Percentiles rank a stretch among this genome's conserved stretches.
Conservation (phyloP, 2,888 invertebrate genomes). For the Tortrix viridana region DNA sequence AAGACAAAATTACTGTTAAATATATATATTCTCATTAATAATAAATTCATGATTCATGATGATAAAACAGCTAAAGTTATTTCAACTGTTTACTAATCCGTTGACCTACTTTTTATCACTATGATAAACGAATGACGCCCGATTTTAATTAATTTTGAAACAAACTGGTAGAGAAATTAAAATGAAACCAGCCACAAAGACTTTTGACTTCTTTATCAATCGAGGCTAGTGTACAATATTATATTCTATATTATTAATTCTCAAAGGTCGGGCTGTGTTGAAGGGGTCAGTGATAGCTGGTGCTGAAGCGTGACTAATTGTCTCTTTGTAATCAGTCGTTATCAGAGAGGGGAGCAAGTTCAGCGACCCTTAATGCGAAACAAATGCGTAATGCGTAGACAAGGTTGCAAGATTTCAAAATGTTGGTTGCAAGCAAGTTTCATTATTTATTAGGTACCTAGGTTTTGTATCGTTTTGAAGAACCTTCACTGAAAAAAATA, state of each 20-base stretch:
- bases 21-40: no score
- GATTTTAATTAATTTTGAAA: slow-evolving; percentile 1
- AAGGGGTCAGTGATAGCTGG: slow-evolving; percentile 31
- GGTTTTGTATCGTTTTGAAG: no score
- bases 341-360: slow-evolving; percentile 33
- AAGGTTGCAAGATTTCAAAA: neutral
- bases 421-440: neutral
- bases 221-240: slow-evolving; percentile 6
- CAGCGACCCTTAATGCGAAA: slow-evolving; percentile 20
- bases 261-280: slow-evolving; percentile 15
- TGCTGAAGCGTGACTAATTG: slow-evolving; percentile 30
- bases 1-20: no score
- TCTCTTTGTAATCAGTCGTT: slow-evolving; percentile 25
- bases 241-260: slow-evolving; percentile 11
- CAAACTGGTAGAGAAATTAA: slow-evolving; percentile 11
- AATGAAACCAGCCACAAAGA: slow-evolving; percentile 4
- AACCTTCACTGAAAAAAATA: no score
- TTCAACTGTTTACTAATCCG: slow-evolving; percentile 1
- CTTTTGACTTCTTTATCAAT: slow-evolving; percentile 21
- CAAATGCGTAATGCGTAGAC: neutral
- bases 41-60: no score
- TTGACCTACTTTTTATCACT: slow-evolving; percentile 5
- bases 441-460: neutral
- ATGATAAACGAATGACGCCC: slow-evolving; percentile 2
- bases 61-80: neutral